Percentiles rank a stretch among this genome's conserved stretches.
phyloP scores from a whole-genome alignment of 2,888 invertebrate species.

The Oxytorus armatus region DNA sequence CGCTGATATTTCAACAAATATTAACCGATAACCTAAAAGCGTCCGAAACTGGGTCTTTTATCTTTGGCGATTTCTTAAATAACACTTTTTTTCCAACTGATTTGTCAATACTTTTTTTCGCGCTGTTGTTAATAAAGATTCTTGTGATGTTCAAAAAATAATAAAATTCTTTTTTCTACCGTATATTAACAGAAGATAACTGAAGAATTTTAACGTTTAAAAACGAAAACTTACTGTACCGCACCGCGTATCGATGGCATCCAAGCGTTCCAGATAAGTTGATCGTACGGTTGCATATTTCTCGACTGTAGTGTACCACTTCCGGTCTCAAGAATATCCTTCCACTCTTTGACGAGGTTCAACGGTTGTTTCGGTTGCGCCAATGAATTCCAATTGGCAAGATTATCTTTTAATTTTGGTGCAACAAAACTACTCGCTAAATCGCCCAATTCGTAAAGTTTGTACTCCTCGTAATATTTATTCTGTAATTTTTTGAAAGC shows the following conservation, averaged over 20 bases:
- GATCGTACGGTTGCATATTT: conserved; percentile 90
- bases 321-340: conserved; percentile 86
- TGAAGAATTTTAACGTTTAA: neutral
- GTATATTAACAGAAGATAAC: neutral
- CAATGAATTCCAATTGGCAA: conserved; percentile 93
- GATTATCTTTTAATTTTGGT: conserved; percentile 91
- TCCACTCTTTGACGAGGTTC: conserved; percentile 90
- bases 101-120: no score
- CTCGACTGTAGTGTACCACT: conserved; percentile 80
- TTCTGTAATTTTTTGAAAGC: conserved; percentile 87
- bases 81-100: no score
- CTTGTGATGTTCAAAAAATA: no score
- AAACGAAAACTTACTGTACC: conserved; percentile 87
- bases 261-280: conserved; percentile 95
- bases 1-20: no score
- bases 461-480: conserved; percentile 91
- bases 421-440: conserved; percentile 94
- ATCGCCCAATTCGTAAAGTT: conserved; percentile 92
- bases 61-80: no score
- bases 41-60: no score
- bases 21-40: no score
- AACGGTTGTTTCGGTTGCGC: conserved; percentile 88
- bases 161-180: neutral
- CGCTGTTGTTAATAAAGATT: no score
- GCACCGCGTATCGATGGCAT: conserved; percentile 92